Evolutionary conservation across 2,797 vertebrate species (phyloP).

Genomic region (Ceryle rudis): DNA sequence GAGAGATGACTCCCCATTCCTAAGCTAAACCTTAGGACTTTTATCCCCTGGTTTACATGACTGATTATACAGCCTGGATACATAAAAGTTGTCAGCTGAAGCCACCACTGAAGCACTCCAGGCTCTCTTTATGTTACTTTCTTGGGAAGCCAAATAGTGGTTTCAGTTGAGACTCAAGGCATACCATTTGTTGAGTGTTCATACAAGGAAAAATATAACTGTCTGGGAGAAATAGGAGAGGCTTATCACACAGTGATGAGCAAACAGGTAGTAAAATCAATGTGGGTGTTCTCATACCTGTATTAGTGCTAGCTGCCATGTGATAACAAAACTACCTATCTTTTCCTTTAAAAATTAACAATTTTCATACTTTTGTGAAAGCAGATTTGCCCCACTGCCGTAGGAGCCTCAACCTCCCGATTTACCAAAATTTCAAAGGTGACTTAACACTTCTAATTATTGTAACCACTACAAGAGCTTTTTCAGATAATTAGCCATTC

Average conservation of each 20-base stretch:
- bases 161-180: no score
- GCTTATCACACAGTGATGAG: neutral
- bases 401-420: neutral
- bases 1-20: no score
- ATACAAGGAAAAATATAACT: neutral
- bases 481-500: neutral
- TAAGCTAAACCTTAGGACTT: no score
- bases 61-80: no score
- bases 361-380: neutral
- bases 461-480: neutral
- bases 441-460: neutral
- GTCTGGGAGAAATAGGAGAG: neutral
- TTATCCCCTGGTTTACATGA: no score
- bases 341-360: neutral
- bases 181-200: neutral
- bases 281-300: neutral
- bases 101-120: no score
- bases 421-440: neutral
- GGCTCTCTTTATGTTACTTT: no score
- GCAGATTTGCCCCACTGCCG: neutral
- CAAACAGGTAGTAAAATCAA: neutral
- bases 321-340: neutral
- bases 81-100: no score
- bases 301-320: neutral
- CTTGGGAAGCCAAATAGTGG: no score